Conservation (phyloP, 1,140 invertebrate species). For the Saccostrea cuccullata region DNA sequence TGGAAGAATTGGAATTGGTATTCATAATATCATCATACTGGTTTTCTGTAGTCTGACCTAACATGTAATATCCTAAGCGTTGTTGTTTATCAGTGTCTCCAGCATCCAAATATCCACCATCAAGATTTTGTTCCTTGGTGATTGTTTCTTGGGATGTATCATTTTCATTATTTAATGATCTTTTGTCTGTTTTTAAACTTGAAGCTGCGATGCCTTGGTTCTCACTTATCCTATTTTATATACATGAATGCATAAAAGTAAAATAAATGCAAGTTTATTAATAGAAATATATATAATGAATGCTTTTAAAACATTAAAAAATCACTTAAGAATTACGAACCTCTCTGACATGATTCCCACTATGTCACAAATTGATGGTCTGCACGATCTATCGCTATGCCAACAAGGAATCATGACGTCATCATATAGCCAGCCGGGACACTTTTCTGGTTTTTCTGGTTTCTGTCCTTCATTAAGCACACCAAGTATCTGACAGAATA, state of each 20-base stretch:
- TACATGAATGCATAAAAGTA: too few relatives aligned
- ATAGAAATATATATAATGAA: background rate
- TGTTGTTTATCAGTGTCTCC: background rate
- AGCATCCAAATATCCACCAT: background rate
- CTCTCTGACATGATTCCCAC: conserved; percentile 6
- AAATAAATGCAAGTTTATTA: background rate
- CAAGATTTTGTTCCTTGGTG: background rate
- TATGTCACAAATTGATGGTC: background rate
- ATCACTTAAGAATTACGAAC: background rate
- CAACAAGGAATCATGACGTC: conserved; percentile 35
- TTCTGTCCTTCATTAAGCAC: conserved; percentile 9
- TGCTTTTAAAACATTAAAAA: background rate
- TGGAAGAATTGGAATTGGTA: background rate
- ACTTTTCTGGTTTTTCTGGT: background rate
- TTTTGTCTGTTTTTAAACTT: background rate
- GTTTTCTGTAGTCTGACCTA: background rate
- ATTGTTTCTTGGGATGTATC: background rate
- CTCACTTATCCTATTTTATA: background rate
- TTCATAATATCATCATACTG: background rate
- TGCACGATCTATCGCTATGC: conserved; percentile 14
- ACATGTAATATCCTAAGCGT: background rate
- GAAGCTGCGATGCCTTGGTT: background rate
- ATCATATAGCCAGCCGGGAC: conserved; percentile 24
- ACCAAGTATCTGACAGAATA: background rate
- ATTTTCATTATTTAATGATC: background rate